These are phyloP conservation scores for Mormyrus lacerda DNA, from an alignment of 2,113 vertebrate species.

Conservation along the genomic window DNA sequence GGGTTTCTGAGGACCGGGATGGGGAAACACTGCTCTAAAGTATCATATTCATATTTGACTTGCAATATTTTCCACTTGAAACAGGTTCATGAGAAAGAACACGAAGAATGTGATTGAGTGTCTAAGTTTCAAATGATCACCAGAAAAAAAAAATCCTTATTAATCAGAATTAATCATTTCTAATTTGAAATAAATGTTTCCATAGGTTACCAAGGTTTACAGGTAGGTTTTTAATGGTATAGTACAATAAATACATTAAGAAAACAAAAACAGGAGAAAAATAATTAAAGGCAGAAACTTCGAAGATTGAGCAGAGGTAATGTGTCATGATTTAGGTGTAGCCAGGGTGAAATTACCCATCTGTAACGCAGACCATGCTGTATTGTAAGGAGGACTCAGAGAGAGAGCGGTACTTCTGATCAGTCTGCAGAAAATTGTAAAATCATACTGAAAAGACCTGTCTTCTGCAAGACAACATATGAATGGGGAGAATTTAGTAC, in stretches of 20 bases:
- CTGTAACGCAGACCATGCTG: background rate
- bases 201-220: background rate
- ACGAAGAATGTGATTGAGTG: no score
- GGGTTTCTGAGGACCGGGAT: background rate
- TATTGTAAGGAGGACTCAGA: background rate
- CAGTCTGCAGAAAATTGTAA: background rate
- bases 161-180: no score
- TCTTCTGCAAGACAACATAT: background rate
- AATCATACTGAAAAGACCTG: background rate
- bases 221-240: background rate
- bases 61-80: no score
- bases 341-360: background rate
- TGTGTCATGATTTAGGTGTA: background rate
- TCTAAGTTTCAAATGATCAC: no score
- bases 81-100: no score
- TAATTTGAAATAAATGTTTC: background rate
- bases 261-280: background rate
- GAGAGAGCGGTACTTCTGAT: background rate
- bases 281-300: background rate
- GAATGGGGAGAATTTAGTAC: background rate
- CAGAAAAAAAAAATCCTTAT: no score
- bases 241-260: background rate
- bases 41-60: no score
- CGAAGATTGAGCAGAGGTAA: background rate
- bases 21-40: no score